Percentiles rank a stretch among this genome's conserved stretches.
Evolutionary conservation across 1,140 invertebrate species (phyloP).

Genomic region (Asobara japonica): DNA sequence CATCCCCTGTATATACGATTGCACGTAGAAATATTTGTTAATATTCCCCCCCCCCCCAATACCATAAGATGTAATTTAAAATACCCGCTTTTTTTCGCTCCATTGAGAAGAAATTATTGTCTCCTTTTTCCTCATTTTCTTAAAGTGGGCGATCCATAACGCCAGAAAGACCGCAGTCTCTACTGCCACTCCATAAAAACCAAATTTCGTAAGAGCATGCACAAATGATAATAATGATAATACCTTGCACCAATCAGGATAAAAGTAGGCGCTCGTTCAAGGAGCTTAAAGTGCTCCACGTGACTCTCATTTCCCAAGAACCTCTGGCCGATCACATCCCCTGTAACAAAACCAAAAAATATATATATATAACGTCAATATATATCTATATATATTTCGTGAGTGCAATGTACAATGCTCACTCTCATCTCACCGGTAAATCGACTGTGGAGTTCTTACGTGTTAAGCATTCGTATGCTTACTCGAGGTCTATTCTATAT

Average conservation of each 20-base stretch:
- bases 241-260: constrained; percentile 77
- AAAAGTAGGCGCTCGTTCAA: constrained; percentile 72
- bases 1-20: no score
- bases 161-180: neutral
- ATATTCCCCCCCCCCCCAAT: no score
- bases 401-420: constrained; percentile 21
- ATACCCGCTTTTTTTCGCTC: no score
- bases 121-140: neutral
- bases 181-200: neutral
- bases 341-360: constrained; percentile 58
- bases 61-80: no score
- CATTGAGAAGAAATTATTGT: neutral
- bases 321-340: constrained; percentile 67
- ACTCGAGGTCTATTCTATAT: constrained; percentile 24
- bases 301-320: constrained; percentile 71
- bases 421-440: constrained; percentile 10
- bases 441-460: constrained; percentile 23
- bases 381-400: constrained; percentile 26
- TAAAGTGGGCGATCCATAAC: constrained; percentile 1
- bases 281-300: constrained; percentile 74
- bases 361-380: constrained; percentile 24
- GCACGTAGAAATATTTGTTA: no score
- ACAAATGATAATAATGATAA: constrained; percentile 35
- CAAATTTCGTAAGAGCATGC: constrained; percentile 2
- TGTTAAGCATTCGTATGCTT: constrained; percentile 34